Conservation (phyloP, 2,888 invertebrate genomes). For the Ormyrus labotus region DNA sequence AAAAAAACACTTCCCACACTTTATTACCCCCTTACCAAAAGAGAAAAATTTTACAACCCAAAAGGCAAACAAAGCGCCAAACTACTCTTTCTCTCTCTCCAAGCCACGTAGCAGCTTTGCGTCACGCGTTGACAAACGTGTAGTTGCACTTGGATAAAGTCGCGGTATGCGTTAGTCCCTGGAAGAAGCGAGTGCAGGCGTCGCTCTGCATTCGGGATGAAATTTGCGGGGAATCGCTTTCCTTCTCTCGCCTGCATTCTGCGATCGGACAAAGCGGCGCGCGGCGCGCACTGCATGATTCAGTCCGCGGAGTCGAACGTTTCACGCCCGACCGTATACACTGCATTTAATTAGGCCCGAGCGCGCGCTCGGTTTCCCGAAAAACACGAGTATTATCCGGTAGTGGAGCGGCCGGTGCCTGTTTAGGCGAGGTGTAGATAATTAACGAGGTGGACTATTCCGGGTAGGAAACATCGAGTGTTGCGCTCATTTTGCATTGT, state of each 20-base stretch:
- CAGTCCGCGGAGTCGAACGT: not conserved
- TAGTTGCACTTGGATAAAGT: slow-evolving; percentile 35
- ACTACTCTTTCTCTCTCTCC: no score
- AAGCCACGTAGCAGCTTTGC: slow-evolving; percentile 27
- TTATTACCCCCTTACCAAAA: no score
- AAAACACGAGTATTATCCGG: not conserved
- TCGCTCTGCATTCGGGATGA: slow-evolving; percentile 35
- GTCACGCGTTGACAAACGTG: slow-evolving; percentile 43
- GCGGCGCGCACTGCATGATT: slow-evolving; percentile 3
- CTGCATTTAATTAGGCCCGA: slow-evolving; percentile 34
- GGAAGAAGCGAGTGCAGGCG: slow-evolving; percentile 10
- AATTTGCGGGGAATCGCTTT: not conserved
- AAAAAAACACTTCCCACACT: no score
- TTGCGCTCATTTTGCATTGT: no score
- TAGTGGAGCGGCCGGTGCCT: not conserved
- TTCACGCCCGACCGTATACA: slow-evolving; percentile 26
- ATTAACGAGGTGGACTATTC: no score
- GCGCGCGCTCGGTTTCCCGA: slow-evolving; percentile 8
- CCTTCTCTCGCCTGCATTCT: not conserved
- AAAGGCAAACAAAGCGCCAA: no score
- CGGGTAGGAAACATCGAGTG: no score
- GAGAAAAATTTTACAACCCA: no score
- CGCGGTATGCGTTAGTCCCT: slow-evolving; percentile 24
- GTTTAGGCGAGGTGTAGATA: not conserved
- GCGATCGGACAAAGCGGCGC: not conserved